These are phyloP conservation scores for Drosophila pallidifrons DNA, from an alignment of 1,140 invertebrate genomes.

Conservation along the genomic window DNA sequence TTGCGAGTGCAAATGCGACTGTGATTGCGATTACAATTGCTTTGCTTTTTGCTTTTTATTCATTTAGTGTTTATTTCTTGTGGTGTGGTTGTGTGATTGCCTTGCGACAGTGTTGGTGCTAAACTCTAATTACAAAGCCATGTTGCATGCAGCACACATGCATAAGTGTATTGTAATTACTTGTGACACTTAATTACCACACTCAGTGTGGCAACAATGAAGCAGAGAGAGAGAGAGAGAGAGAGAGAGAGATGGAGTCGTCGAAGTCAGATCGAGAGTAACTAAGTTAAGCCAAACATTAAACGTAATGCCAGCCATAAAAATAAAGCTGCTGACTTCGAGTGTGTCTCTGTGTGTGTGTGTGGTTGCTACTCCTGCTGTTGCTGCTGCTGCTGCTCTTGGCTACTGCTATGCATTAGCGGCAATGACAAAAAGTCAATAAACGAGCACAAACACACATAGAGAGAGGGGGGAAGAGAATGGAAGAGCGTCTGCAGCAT, in stretches of 20 bases:
- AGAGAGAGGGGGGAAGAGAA: not conserved
- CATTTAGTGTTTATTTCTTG: not conserved
- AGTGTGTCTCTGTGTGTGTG: constrained; percentile 16
- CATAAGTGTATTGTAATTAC: constrained; percentile 83
- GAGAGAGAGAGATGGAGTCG: constrained; percentile 36
- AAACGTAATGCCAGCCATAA: constrained; percentile 78
- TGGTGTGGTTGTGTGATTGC: too few relatives aligned
- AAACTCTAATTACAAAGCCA: constrained; percentile 80
- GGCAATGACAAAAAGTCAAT: constrained; percentile 82
- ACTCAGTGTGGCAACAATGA: constrained; percentile 59
- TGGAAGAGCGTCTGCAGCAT: constrained; percentile 1
- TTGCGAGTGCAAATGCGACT: not conserved
- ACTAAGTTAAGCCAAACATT: constrained; percentile 81
- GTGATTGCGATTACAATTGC: constrained; percentile 4
- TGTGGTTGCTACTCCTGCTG: constrained; percentile 21
- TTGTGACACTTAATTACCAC: constrained; percentile 82
- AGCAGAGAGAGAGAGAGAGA: constrained; percentile 38
- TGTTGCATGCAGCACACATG: constrained; percentile 59
- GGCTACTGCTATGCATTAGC: constrained; percentile 74
- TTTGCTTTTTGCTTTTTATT: constrained; percentile 24
- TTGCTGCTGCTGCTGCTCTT: constrained; percentile 43
- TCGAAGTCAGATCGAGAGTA: constrained; percentile 48
- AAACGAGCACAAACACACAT: constrained; percentile 51
- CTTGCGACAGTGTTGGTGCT: constrained; percentile 52
- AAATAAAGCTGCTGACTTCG: constrained; percentile 72